Percentiles rank a stretch among this genome's conserved stretches.
These are phyloP conservation scores for Antechinus flavipes DNA, from an alignment of 2,113 vertebrate species.

Conservation along the genomic window DNA sequence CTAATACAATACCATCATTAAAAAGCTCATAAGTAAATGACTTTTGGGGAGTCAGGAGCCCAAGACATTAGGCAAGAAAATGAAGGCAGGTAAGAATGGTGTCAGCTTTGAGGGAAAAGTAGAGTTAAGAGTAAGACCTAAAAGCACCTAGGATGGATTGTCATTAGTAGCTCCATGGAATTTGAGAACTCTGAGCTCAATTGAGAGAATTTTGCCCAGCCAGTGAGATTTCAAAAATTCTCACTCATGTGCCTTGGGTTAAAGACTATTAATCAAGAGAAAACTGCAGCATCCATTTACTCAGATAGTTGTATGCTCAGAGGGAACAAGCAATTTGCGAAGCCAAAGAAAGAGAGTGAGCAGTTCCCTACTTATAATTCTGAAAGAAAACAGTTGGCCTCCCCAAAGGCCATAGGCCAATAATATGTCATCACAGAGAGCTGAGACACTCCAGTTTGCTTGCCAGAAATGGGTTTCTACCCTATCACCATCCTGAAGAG, in stretches of 20 bases:
- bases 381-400: constrained; percentile 18
- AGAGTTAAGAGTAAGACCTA: neutral
- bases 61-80: neutral
- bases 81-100: neutral
- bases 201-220: neutral
- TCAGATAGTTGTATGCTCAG: neutral
- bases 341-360: constrained; percentile 11
- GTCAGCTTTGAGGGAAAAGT: neutral
- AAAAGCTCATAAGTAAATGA: neutral
- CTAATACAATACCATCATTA: neutral
- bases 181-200: neutral
- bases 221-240: neutral
- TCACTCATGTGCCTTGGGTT: neutral
- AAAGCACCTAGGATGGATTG: neutral
- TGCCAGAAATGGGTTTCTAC: constrained; percentile 2
- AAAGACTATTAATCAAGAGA: neutral
- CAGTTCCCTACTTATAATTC: neutral
- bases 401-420: constrained; percentile 17
- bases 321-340: neutral
- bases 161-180: neutral
- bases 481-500: neutral
- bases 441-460: neutral
- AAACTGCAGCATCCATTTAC: neutral
- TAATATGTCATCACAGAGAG: constrained; percentile 9
- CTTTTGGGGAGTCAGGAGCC: neutral